Evolutionary conservation across 2,888 invertebrate genomes (phyloP).

Genomic region (Campoplex nolae): DNA sequence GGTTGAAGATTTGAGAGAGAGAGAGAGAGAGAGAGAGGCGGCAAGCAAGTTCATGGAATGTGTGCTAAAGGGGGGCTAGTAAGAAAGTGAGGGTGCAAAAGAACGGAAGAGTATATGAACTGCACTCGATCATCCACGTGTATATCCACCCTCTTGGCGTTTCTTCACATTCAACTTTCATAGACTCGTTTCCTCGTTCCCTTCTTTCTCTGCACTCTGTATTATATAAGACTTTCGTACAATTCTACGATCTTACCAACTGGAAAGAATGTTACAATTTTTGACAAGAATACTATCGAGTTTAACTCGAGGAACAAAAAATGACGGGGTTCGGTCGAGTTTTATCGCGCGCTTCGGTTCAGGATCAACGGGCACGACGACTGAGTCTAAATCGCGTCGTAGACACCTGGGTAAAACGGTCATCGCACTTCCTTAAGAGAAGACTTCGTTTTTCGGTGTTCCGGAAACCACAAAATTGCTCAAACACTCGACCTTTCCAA

Average conservation of each 20-base stretch:
- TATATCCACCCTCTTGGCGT: slow-evolving; percentile 56
- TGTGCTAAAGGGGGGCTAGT: slow-evolving; percentile 12
- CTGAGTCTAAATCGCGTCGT: neutral
- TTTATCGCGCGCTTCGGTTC: neutral
- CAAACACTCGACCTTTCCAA: neutral
- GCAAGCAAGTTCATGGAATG: slow-evolving; percentile 8
- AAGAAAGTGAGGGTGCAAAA: slow-evolving; percentile 17
- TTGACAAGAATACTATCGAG: slow-evolving; percentile 13
- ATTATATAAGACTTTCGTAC: neutral
- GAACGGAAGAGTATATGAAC: slow-evolving; percentile 62
- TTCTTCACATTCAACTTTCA: slow-evolving; percentile 27
- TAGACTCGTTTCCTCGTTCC: too few species aligned
- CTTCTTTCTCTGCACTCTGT: neutral
- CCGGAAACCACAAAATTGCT: neutral
- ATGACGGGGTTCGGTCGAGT: neutral
- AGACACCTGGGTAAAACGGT: neutral
- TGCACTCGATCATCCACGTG: slow-evolving; percentile 68
- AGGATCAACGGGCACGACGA: neutral
- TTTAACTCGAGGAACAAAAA: slow-evolving; percentile 3
- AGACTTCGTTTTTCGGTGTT: neutral
- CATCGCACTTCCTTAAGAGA: neutral
- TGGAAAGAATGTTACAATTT: slow-evolving; percentile 46
- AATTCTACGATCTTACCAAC: neutral
- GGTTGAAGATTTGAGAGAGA: neutral
- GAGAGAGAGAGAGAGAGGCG: neutral